These are phyloP conservation scores for Tromatobia lineatoria DNA, from an alignment of 2,888 invertebrate species.

Conservation along the genomic window DNA sequence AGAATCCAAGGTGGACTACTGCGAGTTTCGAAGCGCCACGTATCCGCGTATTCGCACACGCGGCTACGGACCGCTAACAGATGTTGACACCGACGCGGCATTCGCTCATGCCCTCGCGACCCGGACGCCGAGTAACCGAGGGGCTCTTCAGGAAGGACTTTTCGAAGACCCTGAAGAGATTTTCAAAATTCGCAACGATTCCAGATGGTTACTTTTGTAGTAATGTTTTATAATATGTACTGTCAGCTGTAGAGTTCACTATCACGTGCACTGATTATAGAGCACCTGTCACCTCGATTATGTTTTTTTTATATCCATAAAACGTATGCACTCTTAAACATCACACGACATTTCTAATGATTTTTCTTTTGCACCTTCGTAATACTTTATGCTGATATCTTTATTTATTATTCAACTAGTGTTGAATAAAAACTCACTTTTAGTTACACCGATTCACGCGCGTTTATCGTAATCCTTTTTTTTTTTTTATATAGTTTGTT, in stretches of 20 bases:
- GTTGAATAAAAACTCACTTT: slow-evolving; percentile 12
- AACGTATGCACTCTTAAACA: slow-evolving; percentile 7
- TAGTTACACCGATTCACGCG: slow-evolving; percentile 26
- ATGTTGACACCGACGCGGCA: slow-evolving; percentile 70
- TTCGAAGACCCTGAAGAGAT: too few species aligned
- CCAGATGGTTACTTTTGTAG: background rate
- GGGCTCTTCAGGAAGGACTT: background rate
- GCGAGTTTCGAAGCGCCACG: slow-evolving; percentile 68
- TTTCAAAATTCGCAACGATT: background rate
- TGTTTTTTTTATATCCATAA: background rate
- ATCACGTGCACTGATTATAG: slow-evolving; percentile 20
- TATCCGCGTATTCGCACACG: slow-evolving; percentile 67
- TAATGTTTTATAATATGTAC: background rate
- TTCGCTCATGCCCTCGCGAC: slow-evolving; percentile 56
- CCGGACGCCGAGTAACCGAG: slow-evolving; percentile 35
- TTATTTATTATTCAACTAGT: slow-evolving; percentile 2
- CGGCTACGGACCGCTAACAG: slow-evolving; percentile 70
- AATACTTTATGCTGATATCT: background rate
- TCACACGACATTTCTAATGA: background rate
- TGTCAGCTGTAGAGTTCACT: background rate
- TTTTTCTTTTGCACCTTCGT: slow-evolving; percentile 8
- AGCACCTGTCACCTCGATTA: slow-evolving; percentile 25
- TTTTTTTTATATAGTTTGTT: slow-evolving; percentile 5
- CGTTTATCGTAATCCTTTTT: background rate
- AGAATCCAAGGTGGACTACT: background rate